Conservation (phyloP, 1,140 invertebrate species). For the Bombus waltoni region DNA sequence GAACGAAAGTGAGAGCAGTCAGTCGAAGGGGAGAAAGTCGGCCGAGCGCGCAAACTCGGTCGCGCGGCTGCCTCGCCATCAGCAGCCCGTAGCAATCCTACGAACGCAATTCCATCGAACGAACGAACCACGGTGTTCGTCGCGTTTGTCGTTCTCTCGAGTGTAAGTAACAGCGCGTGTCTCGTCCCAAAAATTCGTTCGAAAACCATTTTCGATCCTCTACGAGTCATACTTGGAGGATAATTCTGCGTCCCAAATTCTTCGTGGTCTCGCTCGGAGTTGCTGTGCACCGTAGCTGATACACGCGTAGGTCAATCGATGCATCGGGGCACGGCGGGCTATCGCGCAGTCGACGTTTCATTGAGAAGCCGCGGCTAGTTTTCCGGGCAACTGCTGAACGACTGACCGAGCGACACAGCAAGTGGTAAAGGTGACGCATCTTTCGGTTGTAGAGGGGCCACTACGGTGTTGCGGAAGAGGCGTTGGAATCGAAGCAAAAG, state of each 20-base stretch:
- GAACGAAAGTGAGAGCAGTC: constrained; percentile 63
- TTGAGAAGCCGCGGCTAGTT: not conserved
- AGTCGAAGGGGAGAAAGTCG: constrained; percentile 56
- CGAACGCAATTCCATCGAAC: not conserved
- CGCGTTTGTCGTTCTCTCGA: not conserved
- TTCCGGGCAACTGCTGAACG: not conserved
- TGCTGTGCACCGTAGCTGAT: not conserved
- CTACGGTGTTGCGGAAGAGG: not conserved
- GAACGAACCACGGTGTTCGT: not conserved
- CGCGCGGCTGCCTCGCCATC: constrained; percentile 8
- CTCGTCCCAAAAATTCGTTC: too few species aligned
- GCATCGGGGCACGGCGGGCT: not conserved
- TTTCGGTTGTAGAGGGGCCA: not conserved
- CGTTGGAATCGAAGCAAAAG: not conserved
- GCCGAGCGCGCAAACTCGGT: constrained; percentile 58
- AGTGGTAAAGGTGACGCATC: not conserved
- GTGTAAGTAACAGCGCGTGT: not conserved
- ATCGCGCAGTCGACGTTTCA: constrained; percentile 1
- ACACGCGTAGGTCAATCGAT: constrained; percentile 8
- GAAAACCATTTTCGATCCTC: too few species aligned
- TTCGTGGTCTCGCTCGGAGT: not conserved
- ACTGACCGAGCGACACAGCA: not conserved
- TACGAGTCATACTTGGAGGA: too few species aligned
- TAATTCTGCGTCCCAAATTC: too few species aligned
- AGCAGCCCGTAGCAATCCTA: not conserved